phyloP scores from a whole-genome alignment of 1,140 invertebrate species.

The Heterodera schachtii region DNA sequence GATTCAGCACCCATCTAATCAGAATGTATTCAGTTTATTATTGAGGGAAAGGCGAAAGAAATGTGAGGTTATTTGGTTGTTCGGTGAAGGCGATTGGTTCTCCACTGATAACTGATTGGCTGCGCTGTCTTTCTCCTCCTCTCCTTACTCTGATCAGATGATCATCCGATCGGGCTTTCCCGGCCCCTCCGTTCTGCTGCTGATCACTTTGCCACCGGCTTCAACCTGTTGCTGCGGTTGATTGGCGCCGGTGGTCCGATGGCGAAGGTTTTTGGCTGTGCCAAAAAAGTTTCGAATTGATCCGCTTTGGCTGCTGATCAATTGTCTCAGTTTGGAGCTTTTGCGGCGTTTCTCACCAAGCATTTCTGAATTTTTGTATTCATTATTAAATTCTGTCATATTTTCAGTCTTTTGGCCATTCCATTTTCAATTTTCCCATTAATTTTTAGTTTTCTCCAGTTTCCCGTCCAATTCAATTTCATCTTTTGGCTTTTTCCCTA shows the following conservation, averaged over 20 bases:
- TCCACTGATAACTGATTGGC: too few species aligned
- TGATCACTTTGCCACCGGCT: neutral
- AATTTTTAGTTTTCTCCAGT: too few species aligned
- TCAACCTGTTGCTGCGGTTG: neutral
- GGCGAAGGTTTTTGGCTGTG: neutral
- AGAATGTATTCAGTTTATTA: too few species aligned
- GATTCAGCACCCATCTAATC: too few species aligned
- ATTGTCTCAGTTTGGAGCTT: constrained; percentile 14
- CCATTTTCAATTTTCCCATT: too few species aligned
- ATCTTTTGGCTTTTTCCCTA: too few species aligned
- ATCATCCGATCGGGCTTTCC: neutral
- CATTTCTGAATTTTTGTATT: constrained; percentile 1
- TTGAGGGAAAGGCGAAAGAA: too few species aligned
- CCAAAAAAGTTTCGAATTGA: constrained; percentile 6
- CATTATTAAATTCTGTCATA: neutral
- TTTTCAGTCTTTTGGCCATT: too few species aligned
- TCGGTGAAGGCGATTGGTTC: too few species aligned
- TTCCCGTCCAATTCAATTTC: too few species aligned
- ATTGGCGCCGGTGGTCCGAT: neutral
- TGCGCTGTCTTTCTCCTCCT: too few species aligned
- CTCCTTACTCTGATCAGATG: neutral
- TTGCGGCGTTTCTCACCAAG: constrained; percentile 16
- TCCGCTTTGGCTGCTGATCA: constrained; percentile 17
- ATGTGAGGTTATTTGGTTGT: too few species aligned
- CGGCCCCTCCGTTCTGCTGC: neutral